Percentiles rank a stretch among this genome's conserved stretches.
These are phyloP conservation scores for Pogonomyrmex barbatus DNA, from an alignment of 1,140 invertebrate genomes.

Conservation along the genomic window DNA sequence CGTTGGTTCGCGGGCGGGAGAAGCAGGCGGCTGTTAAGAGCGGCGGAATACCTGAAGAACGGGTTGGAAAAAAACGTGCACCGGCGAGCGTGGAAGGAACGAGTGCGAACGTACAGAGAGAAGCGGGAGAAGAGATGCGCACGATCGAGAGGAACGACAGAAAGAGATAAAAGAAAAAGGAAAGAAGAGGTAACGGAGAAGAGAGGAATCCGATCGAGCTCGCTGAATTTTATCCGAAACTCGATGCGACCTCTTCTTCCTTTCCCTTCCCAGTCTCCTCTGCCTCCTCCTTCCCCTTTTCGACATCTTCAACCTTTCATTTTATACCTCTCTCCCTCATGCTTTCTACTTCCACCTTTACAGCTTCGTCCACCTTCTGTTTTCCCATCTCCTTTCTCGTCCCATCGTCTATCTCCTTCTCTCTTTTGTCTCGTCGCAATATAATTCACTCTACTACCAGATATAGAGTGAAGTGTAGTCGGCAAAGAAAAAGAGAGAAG, in stretches of 20 bases:
- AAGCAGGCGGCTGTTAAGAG: constrained; percentile 78
- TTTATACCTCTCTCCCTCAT: constrained; percentile 50
- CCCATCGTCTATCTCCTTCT: constrained; percentile 40
- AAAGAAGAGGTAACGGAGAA: constrained; percentile 40
- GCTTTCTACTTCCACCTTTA: constrained; percentile 17
- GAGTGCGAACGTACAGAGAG: constrained; percentile 74
- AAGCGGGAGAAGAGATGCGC: constrained; percentile 10
- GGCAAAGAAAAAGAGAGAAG: not conserved
- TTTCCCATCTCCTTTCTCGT: constrained; percentile 15
- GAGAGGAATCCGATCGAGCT: constrained; percentile 60
- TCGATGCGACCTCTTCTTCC: constrained; percentile 66
- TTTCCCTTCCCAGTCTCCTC: constrained; percentile 19
- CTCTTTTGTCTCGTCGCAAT: not conserved
- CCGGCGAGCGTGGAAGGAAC: constrained; percentile 78
- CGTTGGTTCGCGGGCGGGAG: constrained; percentile 54
- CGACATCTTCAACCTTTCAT: constrained; percentile 55
- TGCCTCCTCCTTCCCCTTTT: not conserved
- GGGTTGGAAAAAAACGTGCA: constrained; percentile 81
- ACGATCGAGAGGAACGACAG: constrained; percentile 41
- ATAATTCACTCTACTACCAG: constrained; percentile 48
- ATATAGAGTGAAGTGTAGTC: not conserved
- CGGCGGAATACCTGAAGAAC: constrained; percentile 82
- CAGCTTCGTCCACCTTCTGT: constrained; percentile 15
- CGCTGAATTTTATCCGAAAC: constrained; percentile 76
- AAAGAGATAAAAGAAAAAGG: constrained; percentile 40